Conservation (phyloP, 1,140 invertebrate species). For the Colletes latitarsis region DNA sequence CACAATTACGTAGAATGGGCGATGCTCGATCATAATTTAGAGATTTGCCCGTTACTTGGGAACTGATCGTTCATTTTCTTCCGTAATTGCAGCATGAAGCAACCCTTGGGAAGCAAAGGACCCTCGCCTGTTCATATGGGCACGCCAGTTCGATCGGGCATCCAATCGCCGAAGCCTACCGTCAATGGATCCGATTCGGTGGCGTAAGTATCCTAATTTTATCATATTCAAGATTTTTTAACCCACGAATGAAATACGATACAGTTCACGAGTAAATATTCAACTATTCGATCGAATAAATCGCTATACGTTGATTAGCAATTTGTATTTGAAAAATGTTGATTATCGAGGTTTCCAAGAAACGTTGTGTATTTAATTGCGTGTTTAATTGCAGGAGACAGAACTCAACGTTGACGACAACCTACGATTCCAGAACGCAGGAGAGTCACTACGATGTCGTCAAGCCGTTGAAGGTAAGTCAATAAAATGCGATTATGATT, state of each 20-base stretch:
- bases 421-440: slow-evolving; percentile 76
- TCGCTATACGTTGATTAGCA: too few relatives aligned
- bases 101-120: slow-evolving; percentile 76
- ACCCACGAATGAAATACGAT: too few relatives aligned
- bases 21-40: background rate
- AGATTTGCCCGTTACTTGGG: background rate
- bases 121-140: slow-evolving; percentile 76
- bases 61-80: slow-evolving; percentile 38
- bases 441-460: slow-evolving; percentile 81
- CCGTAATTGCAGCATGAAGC: slow-evolving; percentile 75
- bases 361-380: background rate
- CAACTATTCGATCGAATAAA: too few relatives aligned
- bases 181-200: slow-evolving; percentile 76
- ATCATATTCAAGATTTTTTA: too few relatives aligned
- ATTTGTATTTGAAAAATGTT: background rate
- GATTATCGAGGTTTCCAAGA: background rate
- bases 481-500: slow-evolving; percentile 14
- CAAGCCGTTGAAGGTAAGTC: slow-evolving; percentile 79
- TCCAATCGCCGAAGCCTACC: slow-evolving; percentile 77
- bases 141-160: slow-evolving; percentile 74
- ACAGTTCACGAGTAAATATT: too few relatives aligned
- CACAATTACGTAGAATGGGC: background rate
- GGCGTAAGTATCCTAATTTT: slow-evolving; percentile 68
- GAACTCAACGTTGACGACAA: slow-evolving; percentile 72
- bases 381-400: slow-evolving; percentile 69